Percentiles rank a stretch among this genome's conserved stretches.
Evolutionary conservation across 2,113 vertebrate genomes (phyloP).

Genomic region (Nesogale talazaci): DNA sequence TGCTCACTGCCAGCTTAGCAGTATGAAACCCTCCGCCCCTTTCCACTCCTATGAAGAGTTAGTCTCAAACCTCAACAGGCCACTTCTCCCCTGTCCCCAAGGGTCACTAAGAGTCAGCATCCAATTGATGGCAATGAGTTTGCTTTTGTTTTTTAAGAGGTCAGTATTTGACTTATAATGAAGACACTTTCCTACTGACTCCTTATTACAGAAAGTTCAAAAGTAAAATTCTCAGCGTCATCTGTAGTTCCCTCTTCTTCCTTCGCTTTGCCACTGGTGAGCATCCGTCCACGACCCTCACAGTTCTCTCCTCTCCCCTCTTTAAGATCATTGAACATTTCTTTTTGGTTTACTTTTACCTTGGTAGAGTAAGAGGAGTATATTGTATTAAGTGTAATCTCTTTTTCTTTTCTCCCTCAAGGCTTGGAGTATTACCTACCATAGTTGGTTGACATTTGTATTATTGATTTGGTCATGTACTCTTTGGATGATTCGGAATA

Average conservation of each 20-base stretch:
- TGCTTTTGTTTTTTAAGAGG: too few relatives aligned
- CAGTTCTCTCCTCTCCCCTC: neutral
- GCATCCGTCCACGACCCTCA: accelerated
- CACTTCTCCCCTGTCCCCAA: too few relatives aligned
- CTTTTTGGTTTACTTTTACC: neutral
- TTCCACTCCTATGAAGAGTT: too few relatives aligned
- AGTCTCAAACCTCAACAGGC: too few relatives aligned
- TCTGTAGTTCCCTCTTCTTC: neutral
- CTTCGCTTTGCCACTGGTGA: too few relatives aligned
- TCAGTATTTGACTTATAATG: too few relatives aligned
- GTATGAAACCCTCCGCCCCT: too few relatives aligned
- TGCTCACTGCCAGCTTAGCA: too few relatives aligned
- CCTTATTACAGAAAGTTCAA: neutral
- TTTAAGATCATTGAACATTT: neutral
- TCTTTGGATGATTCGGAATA: conserved; percentile 97
- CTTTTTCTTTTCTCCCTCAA: conserved; percentile 74
- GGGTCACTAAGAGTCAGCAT: too few relatives aligned
- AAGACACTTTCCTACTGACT: neutral
- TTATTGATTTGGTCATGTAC: conserved; percentile 97
- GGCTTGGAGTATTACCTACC: conserved; percentile 99
- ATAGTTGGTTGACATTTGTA: conserved; percentile 98
- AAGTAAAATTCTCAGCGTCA: neutral
- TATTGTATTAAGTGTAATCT: neutral
- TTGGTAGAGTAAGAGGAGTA: accelerated
- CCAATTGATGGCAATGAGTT: too few relatives aligned